These are phyloP conservation scores for Scolanthus callimorphus DNA, from an alignment of 92 coral and sea anemone species.

Conservation along the genomic window DNA sequence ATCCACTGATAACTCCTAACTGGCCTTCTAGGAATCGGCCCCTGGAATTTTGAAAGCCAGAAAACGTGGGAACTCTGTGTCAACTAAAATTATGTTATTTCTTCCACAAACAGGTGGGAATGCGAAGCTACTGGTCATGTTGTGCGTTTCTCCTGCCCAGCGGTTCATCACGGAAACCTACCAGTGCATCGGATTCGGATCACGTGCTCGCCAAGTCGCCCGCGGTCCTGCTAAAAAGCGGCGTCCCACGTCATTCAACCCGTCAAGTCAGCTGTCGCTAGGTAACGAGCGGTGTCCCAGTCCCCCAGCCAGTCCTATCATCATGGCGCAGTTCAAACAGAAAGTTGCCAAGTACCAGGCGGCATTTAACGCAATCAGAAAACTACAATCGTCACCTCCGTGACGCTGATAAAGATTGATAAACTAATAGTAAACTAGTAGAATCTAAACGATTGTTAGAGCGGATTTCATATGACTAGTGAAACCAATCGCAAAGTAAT, in stretches of 20 bases:
- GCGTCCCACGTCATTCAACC: slow-evolving; percentile 86
- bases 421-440: no score
- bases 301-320: slow-evolving; percentile 7
- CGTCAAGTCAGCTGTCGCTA: slow-evolving; percentile 36
- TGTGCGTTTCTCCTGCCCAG: slow-evolving; percentile 99
- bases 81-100: no score
- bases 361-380: slow-evolving; percentile 15
- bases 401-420: background rate
- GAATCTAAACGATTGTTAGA: no score
- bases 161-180: slow-evolving; percentile 96
- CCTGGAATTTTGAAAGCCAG: no score
- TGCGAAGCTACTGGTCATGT: slow-evolving; percentile 96
- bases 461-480: no score
- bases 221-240: slow-evolving; percentile 98
- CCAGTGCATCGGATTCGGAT: slow-evolving; percentile 97
- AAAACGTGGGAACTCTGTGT: no score
- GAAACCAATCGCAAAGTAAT: no score
- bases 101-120: slow-evolving; percentile 97
- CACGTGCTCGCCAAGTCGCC: slow-evolving; percentile 99
- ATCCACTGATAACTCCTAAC: no score
- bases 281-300: slow-evolving; percentile 20
- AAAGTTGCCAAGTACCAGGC: slow-evolving; percentile 20
- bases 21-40: no score
- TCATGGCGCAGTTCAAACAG: slow-evolving; percentile 39
- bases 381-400: slow-evolving; percentile 10